Conservation (phyloP, 1,140 invertebrate genomes). For the Sitobion miscanthi region DNA sequence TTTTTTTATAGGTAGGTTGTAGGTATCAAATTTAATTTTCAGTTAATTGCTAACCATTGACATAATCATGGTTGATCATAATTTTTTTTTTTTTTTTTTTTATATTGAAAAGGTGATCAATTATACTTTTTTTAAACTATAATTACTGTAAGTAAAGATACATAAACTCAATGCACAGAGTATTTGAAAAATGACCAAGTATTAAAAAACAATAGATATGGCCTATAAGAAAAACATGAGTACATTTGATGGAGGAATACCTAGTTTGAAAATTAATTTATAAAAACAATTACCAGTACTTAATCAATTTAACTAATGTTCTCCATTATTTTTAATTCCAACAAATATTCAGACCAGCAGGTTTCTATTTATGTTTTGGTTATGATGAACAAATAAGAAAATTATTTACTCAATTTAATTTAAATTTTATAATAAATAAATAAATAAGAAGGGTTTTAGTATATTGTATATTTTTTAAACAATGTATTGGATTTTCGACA, state of each 20-base stretch:
- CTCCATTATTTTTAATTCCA: not conserved
- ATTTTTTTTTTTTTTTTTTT: too few species aligned
- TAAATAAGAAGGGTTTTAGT: too few species aligned
- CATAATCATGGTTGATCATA: too few species aligned
- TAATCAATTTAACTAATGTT: not conserved
- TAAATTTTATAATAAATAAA: not conserved
- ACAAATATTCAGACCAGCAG: not conserved
- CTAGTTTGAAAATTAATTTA: not conserved
- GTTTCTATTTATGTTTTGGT: too few species aligned
- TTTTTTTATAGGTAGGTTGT: not conserved
- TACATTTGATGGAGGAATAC: not conserved
- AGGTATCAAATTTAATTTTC: not conserved
- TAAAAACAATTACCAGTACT: not conserved
- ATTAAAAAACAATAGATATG: not conserved
- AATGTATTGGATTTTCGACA: too few species aligned
- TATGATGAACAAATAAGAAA: too few species aligned
- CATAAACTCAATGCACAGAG: too few species aligned
- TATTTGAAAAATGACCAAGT: too few species aligned
- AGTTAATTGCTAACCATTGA: not conserved
- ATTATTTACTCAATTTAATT: too few species aligned
- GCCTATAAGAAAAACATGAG: not conserved
- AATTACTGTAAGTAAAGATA: not conserved
- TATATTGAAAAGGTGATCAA: not conserved
- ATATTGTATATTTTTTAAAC: too few species aligned
- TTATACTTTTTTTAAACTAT: not conserved